A percentile compares a stretch with the other conserved stretches of the same genome.
These are phyloP conservation scores for Diplogasteroides magnus DNA, from an alignment of 1,140 invertebrate species.

Conservation along the genomic window DNA sequence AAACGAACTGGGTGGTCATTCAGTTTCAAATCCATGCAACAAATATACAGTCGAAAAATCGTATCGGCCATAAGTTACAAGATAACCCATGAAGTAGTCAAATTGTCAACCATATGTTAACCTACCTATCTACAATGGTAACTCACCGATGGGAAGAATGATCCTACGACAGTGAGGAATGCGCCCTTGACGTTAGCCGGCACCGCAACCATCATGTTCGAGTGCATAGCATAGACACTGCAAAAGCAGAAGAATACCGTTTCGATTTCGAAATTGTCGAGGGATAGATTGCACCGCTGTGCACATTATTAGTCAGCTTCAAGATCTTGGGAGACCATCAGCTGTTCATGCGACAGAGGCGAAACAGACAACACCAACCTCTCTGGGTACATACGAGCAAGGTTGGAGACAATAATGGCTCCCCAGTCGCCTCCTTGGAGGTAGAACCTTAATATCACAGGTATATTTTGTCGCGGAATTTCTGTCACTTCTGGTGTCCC, in stretches of 20 bases:
- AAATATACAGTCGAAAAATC: slow-evolving; percentile 45
- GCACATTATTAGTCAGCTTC: too few species aligned
- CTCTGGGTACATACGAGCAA: neutral
- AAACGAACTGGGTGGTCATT: neutral
- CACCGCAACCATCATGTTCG: slow-evolving; percentile 64
- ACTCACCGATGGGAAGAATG: slow-evolving; percentile 15
- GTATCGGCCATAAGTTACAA: slow-evolving; percentile 52
- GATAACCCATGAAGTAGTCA: too few species aligned
- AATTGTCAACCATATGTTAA: slow-evolving; percentile 71
- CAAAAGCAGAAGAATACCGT: neutral
- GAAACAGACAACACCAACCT: too few species aligned
- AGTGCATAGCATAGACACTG: slow-evolving; percentile 65
- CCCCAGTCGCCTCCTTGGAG: slow-evolving; percentile 72
- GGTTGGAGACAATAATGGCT: neutral
- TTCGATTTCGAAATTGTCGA: too few species aligned
- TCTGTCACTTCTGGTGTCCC: slow-evolving; percentile 68
- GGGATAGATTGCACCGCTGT: too few species aligned
- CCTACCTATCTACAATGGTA: slow-evolving; percentile 66
- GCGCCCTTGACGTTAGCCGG: slow-evolving; percentile 29
- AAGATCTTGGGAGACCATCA: too few species aligned
- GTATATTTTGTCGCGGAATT: too few species aligned
- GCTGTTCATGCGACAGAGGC: too few species aligned
- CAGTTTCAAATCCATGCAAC: slow-evolving; percentile 46
- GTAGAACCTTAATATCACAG: neutral
- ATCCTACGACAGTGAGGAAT: slow-evolving; percentile 56